Base-by-base conservation (phyloP, 2,113 vertebrate species). In the Siphamia tubifer region DNA sequence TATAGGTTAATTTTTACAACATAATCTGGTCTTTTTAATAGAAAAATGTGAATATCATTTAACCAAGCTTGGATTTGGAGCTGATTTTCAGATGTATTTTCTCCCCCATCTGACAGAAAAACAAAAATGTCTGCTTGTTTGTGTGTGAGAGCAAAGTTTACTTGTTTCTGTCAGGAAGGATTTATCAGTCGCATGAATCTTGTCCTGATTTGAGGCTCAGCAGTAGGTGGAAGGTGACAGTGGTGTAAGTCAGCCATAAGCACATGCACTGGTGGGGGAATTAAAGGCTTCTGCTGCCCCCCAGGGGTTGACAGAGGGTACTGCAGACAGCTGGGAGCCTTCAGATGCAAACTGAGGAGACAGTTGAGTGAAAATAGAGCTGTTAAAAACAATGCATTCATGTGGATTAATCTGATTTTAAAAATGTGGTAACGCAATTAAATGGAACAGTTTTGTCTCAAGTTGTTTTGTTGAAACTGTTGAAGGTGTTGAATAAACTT, bases 201-300 rank as follows among this genome's bases (percentile, higher is more conserved):
- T 64, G 56, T 73, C 54, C 56, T 70, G 71, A 53, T 24, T 57
- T 53, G 42, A 52, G 60, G 7, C 24, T 78, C 30, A 51, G 68
- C 42, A 44, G 40, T 40, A 30, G 49, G 57, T 69, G 76, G 45
- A 35, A 31, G 52, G 54, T 69, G 74, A 62, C 68, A 74, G 64
- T 20, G 65, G 38, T 40, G 16, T 55, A 81, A 70, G 61, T 70
- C 78, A 74, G 68, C 43, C 11, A 5, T 44, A 65, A 76, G 61
- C 51, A 73, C 79, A 48, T 23, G 24, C 8, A 4, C 43, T 32
- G 23, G 7, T 5, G 23, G 8, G 32, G 38, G 45, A 79, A 78
- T 60, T 27, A 70, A 91, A 79, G 90, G 86, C 79, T 83, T 90
- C 76, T 91, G 90, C 89, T 91, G 90, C 90, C 88, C 90, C 81